Evolutionary conservation across 2,888 invertebrate genomes (phyloP), one percentile per base, ranked within the genome.

Genomic region (Limnephilus auricula): DNA sequence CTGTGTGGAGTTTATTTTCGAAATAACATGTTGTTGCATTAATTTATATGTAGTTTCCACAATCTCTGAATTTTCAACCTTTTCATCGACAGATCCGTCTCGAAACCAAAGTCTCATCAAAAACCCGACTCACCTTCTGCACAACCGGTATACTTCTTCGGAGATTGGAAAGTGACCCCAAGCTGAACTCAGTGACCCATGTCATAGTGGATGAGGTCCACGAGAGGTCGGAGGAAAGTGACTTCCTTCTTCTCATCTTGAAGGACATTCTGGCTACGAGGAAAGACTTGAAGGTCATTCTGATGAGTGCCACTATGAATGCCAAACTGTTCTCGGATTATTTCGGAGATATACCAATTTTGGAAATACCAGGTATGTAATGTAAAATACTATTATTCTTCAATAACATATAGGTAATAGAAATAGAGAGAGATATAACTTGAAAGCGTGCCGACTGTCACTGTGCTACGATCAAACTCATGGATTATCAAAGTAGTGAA

Each of bases 241-340:
- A 99, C 94, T 99, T 99, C 94, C 95, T 99, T 10, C 95, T 99
- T 79, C 96, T 99, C 92, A 97, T 98, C 31, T 94, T 99, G 79
- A 97, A 98, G 94, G 97, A 98, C 94, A 96, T 98, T 89, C 95
- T 98, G 90, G 96, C 96, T 92, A 96, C 97, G 90, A 97, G 98
- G 91, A 96, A 97, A 86, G 97, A 98, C 94, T 95, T 99, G 89
- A 98, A 97, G 93, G 96, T 99, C 0, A 97, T 99, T 94, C 95
- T 99, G 10, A 99, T 99, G 99, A 99, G 99, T 94, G 99, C 99
- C 2, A 98, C 99, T 0, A 94, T 99, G 93, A 99, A 99, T 94
- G 97, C 98, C 1, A 96, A 97, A 65, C 95, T 98, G 91, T 99
- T 99, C 94, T 97, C 98, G 2, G 95, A 97, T 85, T 99, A 99